Evolutionary conservation across 2,797 vertebrate genomes (phyloP).

Genomic region (Myotis vivesi): DNA sequence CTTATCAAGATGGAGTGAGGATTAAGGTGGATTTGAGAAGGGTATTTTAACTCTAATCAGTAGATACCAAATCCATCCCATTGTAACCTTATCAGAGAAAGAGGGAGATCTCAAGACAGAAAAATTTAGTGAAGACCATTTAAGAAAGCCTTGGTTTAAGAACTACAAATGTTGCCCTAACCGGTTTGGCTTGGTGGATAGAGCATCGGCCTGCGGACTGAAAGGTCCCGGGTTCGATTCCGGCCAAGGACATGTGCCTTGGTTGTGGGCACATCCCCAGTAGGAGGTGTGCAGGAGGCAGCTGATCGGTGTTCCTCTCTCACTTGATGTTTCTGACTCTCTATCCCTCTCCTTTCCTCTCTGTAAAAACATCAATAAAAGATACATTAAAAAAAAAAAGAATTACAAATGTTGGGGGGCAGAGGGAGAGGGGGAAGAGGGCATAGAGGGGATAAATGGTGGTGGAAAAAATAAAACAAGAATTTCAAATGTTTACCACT

Average conservation of each 20-base stretch:
- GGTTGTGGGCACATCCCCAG: too few species aligned
- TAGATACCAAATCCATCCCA: not conserved
- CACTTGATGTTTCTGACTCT: too few species aligned
- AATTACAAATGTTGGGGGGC: not conserved
- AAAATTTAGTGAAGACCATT: not conserved
- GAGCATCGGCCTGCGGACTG: too few species aligned
- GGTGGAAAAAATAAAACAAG: not conserved
- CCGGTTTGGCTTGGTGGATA: too few species aligned
- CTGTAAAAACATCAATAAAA: too few species aligned
- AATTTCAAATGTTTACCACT: not conserved
- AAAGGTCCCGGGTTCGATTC: too few species aligned
- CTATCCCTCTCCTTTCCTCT: too few species aligned
- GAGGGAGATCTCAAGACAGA: not conserved
- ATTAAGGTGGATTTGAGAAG: conserved; percentile 3
- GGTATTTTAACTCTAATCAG: conserved; percentile 29
- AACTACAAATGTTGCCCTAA: too few species aligned
- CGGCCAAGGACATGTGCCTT: too few species aligned
- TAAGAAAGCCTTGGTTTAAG: not conserved
- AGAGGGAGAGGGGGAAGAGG: not conserved
- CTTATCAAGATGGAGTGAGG: not conserved
- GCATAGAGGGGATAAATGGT: not conserved
- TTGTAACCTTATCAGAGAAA: conserved; percentile 15
- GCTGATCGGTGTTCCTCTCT: too few species aligned
- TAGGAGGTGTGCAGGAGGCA: too few species aligned
- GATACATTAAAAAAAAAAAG: too few species aligned